These are phyloP conservation scores for Andrena fulva DNA, from an alignment of 2,888 invertebrate genomes.

Conservation along the genomic window DNA sequence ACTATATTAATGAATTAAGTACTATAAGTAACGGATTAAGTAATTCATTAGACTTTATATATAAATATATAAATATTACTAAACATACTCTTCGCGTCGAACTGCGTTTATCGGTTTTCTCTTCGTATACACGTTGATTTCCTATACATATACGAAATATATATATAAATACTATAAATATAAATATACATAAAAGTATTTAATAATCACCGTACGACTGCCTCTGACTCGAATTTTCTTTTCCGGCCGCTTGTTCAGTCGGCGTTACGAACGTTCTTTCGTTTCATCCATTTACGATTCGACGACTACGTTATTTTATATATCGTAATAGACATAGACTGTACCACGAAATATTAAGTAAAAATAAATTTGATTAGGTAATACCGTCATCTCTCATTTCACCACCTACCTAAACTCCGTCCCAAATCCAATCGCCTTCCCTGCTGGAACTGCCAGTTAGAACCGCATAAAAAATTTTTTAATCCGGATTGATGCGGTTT, in stretches of 20 bases:
- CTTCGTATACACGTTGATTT: constrained; percentile 70
- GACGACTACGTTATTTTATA: constrained; percentile 84
- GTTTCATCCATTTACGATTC: constrained; percentile 77
- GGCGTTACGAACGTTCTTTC: constrained; percentile 68
- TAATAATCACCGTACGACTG: constrained; percentile 71
- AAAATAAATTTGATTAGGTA: constrained; percentile 85
- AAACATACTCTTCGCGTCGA: constrained; percentile 76
- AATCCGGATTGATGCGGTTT: no score
- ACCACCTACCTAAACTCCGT: background rate
- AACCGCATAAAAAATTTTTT: no score
- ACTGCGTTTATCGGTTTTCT: constrained; percentile 72
- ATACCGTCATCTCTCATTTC: constrained; percentile 65
- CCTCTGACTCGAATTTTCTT: constrained; percentile 74
- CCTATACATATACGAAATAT: constrained; percentile 61
- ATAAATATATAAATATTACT: constrained; percentile 83
- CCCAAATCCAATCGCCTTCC: background rate
- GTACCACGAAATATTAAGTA: constrained; percentile 85
- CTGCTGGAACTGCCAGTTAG: no score
- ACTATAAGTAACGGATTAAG: constrained; percentile 82
- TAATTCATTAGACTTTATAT: constrained; percentile 84
- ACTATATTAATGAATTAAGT: constrained; percentile 84
- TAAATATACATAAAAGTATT: constrained; percentile 65
- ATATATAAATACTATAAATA: constrained; percentile 58
- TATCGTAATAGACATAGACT: constrained; percentile 84
- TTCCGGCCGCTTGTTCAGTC: constrained; percentile 71